Evolutionary conservation across 2,888 invertebrate species (phyloP).

Genomic region (Anticlea derivata): DNA sequence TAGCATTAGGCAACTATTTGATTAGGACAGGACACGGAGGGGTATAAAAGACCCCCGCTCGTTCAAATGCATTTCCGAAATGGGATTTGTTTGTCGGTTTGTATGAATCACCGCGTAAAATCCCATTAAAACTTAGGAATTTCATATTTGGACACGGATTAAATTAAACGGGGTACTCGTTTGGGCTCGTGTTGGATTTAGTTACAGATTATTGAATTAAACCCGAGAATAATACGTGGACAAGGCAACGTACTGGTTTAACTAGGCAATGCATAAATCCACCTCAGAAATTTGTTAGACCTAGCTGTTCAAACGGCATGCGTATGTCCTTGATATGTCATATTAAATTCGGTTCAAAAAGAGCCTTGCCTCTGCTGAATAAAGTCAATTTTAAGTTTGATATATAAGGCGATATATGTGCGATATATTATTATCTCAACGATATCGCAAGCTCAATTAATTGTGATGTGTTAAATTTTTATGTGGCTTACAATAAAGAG

Average conservation of each 20-base stretch:
- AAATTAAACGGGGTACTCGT: conserved; percentile 43
- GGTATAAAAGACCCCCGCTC: conserved; percentile 47
- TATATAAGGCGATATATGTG: too few species aligned
- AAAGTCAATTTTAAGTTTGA: too few species aligned
- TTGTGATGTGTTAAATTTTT: too few species aligned
- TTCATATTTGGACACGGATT: conserved; percentile 47
- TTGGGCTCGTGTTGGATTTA: conserved; percentile 31
- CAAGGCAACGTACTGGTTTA: not conserved
- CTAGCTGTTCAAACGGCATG: too few species aligned
- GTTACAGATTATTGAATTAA: conserved; percentile 20
- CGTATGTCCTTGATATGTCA: too few species aligned
- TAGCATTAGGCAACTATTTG: conserved; percentile 68
- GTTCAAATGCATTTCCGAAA: conserved; percentile 67
- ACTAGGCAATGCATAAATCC: not conserved
- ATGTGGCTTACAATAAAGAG: too few species aligned
- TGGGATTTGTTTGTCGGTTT: conserved; percentile 63
- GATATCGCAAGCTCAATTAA: too few species aligned
- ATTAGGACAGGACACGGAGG: conserved; percentile 59
- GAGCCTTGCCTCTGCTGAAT: too few species aligned
- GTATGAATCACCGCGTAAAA: conserved; percentile 53
- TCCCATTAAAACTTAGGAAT: conserved; percentile 36
- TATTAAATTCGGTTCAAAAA: too few species aligned
- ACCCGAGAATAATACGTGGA: not conserved
- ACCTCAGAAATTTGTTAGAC: too few species aligned
- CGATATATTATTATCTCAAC: too few species aligned